These are phyloP conservation scores for Trematomus loennbergii DNA, from an alignment of 2,113 vertebrate species.

Conservation along the genomic window DNA sequence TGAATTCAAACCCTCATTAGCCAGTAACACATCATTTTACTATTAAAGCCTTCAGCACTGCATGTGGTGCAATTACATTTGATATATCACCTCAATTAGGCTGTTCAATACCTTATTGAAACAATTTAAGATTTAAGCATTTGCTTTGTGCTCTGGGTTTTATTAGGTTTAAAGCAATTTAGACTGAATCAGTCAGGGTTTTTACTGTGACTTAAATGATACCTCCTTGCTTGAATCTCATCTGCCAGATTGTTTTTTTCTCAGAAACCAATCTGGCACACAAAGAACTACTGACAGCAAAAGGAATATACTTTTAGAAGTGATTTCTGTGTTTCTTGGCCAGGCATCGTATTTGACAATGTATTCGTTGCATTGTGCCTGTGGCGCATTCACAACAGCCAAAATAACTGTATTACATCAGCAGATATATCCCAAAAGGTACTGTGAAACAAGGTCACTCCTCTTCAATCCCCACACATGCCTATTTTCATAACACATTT, in stretches of 20 bases:
- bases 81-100: conserved; percentile 74
- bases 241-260: conserved; percentile 59
- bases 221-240: conserved; percentile 44
- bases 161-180: conserved; percentile 70
- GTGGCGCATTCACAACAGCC: conserved; percentile 48
- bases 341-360: conserved; percentile 36
- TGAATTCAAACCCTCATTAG: conserved; percentile 64
- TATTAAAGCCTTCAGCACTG: conserved; percentile 60
- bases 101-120: conserved; percentile 72
- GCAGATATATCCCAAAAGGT: conserved; percentile 57
- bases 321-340: conserved; percentile 37
- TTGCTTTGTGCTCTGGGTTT: conserved; percentile 59
- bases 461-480: conserved; percentile 63
- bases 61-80: conserved; percentile 68
- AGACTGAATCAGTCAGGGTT: conserved; percentile 49
- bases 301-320: conserved; percentile 41
- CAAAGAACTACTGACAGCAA: conserved; percentile 25
- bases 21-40: conserved; percentile 62
- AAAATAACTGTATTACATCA: conserved; percentile 68
- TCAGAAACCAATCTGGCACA: conserved; percentile 16
- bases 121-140: conserved; percentile 70
- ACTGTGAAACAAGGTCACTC: conserved; percentile 64
- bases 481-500: conserved; percentile 47
- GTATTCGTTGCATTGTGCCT: conserved; percentile 42
- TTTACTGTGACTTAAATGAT: conserved; percentile 48